Evolutionary conservation across 2,113 vertebrate species (phyloP), one percentile per base, ranked within the genome.

Genomic region (Brachionichthys hirsutus): DNA sequence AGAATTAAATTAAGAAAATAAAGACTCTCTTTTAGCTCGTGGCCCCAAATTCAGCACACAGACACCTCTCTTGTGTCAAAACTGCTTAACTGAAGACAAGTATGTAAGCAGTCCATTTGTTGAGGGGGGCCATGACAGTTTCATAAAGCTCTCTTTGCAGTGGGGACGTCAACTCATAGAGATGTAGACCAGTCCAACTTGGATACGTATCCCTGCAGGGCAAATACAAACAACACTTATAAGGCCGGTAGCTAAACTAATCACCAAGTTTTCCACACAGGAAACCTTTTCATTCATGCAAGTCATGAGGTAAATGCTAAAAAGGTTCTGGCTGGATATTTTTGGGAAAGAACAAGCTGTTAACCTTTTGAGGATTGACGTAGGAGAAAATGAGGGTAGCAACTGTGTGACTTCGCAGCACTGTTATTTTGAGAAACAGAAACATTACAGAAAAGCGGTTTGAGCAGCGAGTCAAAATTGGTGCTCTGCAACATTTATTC

Each of bases 281-380:
- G 59, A 76, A 71, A 50, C 19, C 60, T 48, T 78, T 62, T 74
- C 60, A 67, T 80, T 86, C 46, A 58, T 17, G 49, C 42, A 49
- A 41, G 43, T 62, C 48, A 81, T 84, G 85, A 85, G 63, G 75
- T 80, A 74, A 82, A 80, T 65, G 52, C 46, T 67, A 35, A 73
- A 64, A 68, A 72, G 57, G 48, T 63, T 68, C 35, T 51, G 67
- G 67, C 56, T 42, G 67, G 22, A 59, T 70, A 70, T 82, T 84
- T n/a, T 77, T 60, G 34, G 72, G 78, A 82, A 75, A 61, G 57
- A 74, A 55, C 51, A 46, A 58, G 54, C 69, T 67, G 49, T 48
- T 79, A 60, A 77, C 82, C 67, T 79, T 82, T 30, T 78, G 45
- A 51, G 53, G 46, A 70, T 42, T 83, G 70, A 84, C 71, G 69